Evolutionary conservation across 2,888 invertebrate genomes (phyloP), one percentile per base, ranked within the genome.

Genomic region (Cecidostiba fungosa): DNA sequence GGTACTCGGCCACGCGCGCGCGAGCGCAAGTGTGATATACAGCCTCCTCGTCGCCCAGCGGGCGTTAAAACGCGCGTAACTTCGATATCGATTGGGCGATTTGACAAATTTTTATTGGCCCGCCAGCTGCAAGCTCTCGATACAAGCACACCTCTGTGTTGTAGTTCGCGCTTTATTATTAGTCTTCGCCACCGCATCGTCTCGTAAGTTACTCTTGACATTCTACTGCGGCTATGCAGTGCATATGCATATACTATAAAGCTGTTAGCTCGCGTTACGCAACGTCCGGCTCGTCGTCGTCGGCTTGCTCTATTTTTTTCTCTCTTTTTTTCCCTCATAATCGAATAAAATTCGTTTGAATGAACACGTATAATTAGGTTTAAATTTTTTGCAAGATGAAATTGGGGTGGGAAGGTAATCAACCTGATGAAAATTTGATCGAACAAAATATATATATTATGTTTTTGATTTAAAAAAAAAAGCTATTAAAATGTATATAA

Each of bases 171-270:
- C 12, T 26, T 54, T 39, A 72, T 80, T 80, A 59, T 80, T 73
- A 73, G 50, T 80, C 69, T 80, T 54, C 43, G 43, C 8, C 32
- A 59, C 72, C 72, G 80, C 59, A 72, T 39, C 80, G 19, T 12
- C 43, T 54, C 54, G 72, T 73, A 59, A 72, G 16, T 59, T 59
- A n/a, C 59, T 80, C 59, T 32, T 36, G 80, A 70, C 72, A 80
- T 39, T 59, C 29, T 39, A 36, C n/a, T 3, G 43, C 1, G 14
- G 54, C 72, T 43, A 43, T 12, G 8, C 8, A 39, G 43, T 10
- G 43, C 43, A 43, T 43, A 43, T 43, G 43, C 43, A 43, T 43
- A 43, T 43, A 43, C 12, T 12, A 59, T 80, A 80, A 80, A 14
- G 23, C 54, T 12, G 59, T 80, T 72, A 80, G 32, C 29, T 80